Evolutionary conservation across 2,797 vertebrate genomes (phyloP).

Genomic region (Pteropus rufus): DNA sequence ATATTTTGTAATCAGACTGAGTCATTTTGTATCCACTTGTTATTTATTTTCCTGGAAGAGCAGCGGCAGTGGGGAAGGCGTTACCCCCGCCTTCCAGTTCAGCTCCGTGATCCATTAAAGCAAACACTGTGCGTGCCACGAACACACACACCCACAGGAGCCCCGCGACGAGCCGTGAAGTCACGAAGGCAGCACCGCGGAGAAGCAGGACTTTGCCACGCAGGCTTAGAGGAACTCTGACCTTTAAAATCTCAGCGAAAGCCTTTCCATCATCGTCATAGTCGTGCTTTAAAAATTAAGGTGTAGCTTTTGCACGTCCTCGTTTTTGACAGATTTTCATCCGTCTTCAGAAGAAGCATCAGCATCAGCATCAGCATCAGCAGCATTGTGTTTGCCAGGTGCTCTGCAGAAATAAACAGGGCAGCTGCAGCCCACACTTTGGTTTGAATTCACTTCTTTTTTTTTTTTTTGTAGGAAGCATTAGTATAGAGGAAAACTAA

Average conservation of each 20-base stretch:
- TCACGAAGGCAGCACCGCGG: fast-evolving
- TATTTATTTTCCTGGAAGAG: background rate
- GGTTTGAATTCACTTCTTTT: background rate
- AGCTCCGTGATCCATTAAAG: fast-evolving
- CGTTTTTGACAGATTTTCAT: background rate
- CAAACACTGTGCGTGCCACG: background rate
- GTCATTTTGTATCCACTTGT: background rate
- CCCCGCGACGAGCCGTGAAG: fast-evolving
- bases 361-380: fast-evolving
- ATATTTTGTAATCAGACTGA: background rate
- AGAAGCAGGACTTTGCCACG: background rate
- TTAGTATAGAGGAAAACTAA: fast-evolving
- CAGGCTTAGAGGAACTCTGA: fast-evolving
- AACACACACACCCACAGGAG: background rate
- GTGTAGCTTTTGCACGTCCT: background rate
- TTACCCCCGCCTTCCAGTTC: background rate
- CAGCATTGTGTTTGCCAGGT: too few relatives aligned
- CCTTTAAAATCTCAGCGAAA: background rate
- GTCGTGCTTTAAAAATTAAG: background rate
- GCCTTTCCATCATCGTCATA: background rate
- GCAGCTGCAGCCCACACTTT: fast-evolving
- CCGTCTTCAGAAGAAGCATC: background rate
- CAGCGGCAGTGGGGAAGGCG: fast-evolving
- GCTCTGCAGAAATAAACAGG: fast-evolving
- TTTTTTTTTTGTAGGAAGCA: background rate